Conservation (phyloP, 2,888 invertebrate species). For the Aelia acuminata region DNA sequence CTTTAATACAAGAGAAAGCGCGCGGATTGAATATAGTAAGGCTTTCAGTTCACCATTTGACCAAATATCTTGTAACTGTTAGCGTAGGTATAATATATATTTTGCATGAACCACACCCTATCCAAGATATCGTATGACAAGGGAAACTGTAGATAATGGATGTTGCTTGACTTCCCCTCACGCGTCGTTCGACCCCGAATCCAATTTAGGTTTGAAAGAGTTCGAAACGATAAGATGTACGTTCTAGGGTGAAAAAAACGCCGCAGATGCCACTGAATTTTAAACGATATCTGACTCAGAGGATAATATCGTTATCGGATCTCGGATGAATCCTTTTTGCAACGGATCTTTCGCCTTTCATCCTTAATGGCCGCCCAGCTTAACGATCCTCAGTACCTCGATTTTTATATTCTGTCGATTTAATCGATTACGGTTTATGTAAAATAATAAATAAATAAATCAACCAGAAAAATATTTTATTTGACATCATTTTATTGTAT, state of each 20-base stretch:
- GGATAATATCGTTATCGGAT: constrained; percentile 25
- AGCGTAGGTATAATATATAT: neutral
- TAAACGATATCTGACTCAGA: constrained; percentile 58
- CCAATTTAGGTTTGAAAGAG: constrained; percentile 44
- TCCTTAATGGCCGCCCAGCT: neutral
- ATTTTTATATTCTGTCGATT: neutral
- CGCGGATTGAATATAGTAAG: too few relatives aligned
- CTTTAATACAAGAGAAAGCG: neutral
- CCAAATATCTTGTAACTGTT: too few relatives aligned
- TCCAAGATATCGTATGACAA: constrained; percentile 15
- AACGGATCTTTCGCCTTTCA: constrained; percentile 1
- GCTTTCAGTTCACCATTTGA: too few relatives aligned
- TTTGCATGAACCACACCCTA: neutral
- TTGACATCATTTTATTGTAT: neutral
- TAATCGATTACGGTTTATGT: neutral
- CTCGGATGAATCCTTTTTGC: constrained; percentile 8
- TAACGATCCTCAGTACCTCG: neutral
- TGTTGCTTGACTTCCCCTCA: neutral
- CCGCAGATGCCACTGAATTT: constrained; percentile 57
- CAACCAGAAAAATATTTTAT: too few relatives aligned
- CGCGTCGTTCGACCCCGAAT: neutral
- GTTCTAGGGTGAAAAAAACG: neutral
- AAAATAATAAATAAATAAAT: too few relatives aligned
- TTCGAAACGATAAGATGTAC: constrained; percentile 35
- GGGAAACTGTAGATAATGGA: neutral